These are phyloP conservation scores for Pachyrhynchus sulphureomaculatus DNA, from an alignment of 1,140 invertebrate genomes.

Conservation along the genomic window DNA sequence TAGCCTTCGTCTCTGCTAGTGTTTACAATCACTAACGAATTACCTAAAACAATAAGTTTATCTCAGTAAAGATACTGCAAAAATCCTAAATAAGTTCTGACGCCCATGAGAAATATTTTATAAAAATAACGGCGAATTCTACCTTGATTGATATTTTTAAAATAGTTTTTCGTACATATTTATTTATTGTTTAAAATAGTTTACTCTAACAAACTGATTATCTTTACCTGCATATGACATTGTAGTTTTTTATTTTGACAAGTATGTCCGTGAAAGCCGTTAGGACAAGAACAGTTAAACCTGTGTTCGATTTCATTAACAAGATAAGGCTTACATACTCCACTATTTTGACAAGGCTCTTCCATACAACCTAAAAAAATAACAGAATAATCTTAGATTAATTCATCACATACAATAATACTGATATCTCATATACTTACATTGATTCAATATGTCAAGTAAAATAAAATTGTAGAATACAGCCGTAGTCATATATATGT, in stretches of 20 bases:
- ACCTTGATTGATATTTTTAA: no score
- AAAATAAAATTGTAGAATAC: no score
- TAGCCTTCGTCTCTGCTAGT: slow-evolving; percentile 81
- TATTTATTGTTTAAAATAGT: no score
- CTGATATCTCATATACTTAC: no score
- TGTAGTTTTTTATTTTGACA: slow-evolving; percentile 83
- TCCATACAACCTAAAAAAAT: slow-evolving; percentile 72
- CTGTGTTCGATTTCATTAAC: slow-evolving; percentile 72
- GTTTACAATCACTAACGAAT: slow-evolving; percentile 74
- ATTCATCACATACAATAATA: no score
- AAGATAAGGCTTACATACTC: slow-evolving; percentile 80
- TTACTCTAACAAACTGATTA: no score
- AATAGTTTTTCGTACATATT: no score
- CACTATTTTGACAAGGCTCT: slow-evolving; percentile 77
- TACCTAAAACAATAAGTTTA: slow-evolving; percentile 50
- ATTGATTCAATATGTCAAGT: no score
- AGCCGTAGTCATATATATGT: no score
- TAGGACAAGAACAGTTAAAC: slow-evolving; percentile 82
- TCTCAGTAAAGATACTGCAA: not conserved
- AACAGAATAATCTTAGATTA: not conserved
- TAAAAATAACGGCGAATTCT: no score
- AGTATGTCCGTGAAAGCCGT: slow-evolving; percentile 76
- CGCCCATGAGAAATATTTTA: no score
- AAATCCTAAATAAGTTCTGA: not conserved
- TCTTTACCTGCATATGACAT: slow-evolving; percentile 69